These are phyloP conservation scores for Coenonympha glycerion DNA, from an alignment of 2,888 invertebrate genomes.

Conservation along the genomic window DNA sequence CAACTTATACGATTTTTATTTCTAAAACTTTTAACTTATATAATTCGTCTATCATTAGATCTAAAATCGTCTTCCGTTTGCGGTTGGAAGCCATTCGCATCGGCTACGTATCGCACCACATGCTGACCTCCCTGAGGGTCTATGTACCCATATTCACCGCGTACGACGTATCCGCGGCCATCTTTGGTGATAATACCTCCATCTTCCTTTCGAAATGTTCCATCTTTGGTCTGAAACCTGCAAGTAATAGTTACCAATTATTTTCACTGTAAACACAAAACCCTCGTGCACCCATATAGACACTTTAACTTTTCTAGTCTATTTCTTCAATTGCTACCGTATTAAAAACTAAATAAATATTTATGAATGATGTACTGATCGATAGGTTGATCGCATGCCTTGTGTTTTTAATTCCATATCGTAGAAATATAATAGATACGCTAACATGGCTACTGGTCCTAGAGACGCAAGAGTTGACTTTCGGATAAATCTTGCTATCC, in stretches of 20 bases:
- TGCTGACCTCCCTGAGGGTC: constrained; percentile 63
- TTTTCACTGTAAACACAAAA: no score
- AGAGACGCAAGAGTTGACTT: no score
- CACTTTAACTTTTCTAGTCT: no score
- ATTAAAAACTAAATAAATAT: no score
- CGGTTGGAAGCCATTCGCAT: constrained; percentile 74
- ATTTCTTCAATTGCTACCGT: no score
- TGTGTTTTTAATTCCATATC: no score
- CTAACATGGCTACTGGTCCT: no score
- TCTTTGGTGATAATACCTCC: constrained; percentile 49
- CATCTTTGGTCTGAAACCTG: constrained; percentile 70
- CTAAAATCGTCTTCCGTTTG: constrained; percentile 45
- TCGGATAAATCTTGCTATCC: no score
- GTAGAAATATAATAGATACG: no score
- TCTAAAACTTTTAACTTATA: constrained; percentile 33
- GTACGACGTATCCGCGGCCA: constrained; percentile 40
- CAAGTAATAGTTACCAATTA: constrained; percentile 20
- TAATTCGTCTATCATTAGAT: constrained; percentile 60
- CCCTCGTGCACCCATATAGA: no score
- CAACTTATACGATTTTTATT: not conserved
- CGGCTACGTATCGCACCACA: constrained; percentile 73
- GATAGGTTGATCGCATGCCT: no score
- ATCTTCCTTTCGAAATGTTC: constrained; percentile 69
- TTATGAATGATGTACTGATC: no score
- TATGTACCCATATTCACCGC: constrained; percentile 72